Conservation (phyloP, 2,888 invertebrate species). For the Ophion ventricosus region DNA sequence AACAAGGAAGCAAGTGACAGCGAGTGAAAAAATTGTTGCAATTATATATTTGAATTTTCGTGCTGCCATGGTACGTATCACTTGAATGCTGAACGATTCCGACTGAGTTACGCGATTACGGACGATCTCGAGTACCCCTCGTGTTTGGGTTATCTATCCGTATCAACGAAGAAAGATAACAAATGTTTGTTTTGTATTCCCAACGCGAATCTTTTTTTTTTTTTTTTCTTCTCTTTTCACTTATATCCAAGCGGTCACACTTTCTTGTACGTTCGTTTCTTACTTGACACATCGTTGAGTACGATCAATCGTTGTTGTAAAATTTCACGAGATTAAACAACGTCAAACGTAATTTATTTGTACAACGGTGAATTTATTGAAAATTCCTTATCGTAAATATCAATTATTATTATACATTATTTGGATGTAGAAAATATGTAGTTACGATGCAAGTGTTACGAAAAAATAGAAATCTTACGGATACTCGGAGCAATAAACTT, state of each 20-base stretch:
- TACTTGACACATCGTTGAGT: not conserved
- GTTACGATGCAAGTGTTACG: not conserved
- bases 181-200: slow-evolving; percentile 10
- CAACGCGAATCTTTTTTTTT: not conserved
- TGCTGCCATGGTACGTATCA: slow-evolving; percentile 16
- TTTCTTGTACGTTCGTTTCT: not conserved
- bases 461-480: not conserved
- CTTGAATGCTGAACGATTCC: slow-evolving; percentile 17
- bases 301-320: not conserved
- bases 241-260: too few relatives aligned
- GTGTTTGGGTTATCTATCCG: slow-evolving; percentile 43
- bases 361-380: slow-evolving; percentile 23
- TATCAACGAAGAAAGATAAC: slow-evolving; percentile 46
- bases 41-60: slow-evolving; percentile 33
- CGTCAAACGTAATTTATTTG: not conserved
- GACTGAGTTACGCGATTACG: slow-evolving; percentile 35
- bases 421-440: slow-evolving; percentile 9
- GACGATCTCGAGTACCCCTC: slow-evolving; percentile 11
- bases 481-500: too few relatives aligned
- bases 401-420: slow-evolving; percentile 7
- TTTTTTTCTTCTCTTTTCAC: not conserved
- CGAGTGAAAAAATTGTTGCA: slow-evolving; percentile 13
- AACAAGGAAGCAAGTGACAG: slow-evolving; percentile 20
- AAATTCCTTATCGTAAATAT: not conserved
- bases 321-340: not conserved